Conservation (phyloP, 2,113 vertebrate genomes). For the Cercocebus atys region DNA sequence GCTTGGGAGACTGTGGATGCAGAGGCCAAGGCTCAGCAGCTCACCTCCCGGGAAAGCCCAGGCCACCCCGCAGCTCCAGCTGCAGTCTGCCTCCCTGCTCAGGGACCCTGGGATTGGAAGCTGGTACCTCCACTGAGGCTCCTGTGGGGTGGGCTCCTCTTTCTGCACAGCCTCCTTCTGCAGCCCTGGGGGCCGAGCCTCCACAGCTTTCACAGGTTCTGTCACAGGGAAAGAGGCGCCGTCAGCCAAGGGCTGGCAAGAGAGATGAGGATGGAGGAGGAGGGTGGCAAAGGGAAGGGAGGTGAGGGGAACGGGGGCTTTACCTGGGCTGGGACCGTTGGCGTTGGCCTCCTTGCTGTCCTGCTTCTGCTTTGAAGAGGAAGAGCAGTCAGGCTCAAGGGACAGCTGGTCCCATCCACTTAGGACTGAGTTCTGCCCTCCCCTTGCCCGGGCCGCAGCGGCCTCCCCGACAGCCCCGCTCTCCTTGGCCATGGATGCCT, state of each 20-base stretch:
- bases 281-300: not conserved
- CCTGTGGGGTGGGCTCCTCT: constrained; percentile 69
- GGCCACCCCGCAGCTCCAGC: not conserved
- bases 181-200: constrained; percentile 56
- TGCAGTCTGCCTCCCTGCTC: not conserved
- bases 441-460: not conserved
- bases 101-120: not conserved
- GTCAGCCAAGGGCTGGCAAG: not conserved
- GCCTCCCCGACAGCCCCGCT: not conserved
- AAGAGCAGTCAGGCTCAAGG: constrained; percentile 23
- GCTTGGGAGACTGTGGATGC: constrained; percentile 79
- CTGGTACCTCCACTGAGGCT: constrained; percentile 79
- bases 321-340: constrained; percentile 85
- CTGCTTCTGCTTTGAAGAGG: constrained; percentile 87
- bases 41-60: not conserved
- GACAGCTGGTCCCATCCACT: not conserved
- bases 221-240: not conserved
- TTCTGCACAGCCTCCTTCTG: constrained; percentile 70
- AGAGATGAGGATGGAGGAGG: not conserved
- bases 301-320: not conserved
- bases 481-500: not conserved
- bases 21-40: not conserved
- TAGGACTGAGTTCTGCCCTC: not conserved
- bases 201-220: constrained; percentile 73
- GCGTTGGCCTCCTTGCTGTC: constrained; percentile 85